Base-by-base conservation (phyloP, 2,797 vertebrate species). In the Myoxocephalus aenaeus region DNA sequence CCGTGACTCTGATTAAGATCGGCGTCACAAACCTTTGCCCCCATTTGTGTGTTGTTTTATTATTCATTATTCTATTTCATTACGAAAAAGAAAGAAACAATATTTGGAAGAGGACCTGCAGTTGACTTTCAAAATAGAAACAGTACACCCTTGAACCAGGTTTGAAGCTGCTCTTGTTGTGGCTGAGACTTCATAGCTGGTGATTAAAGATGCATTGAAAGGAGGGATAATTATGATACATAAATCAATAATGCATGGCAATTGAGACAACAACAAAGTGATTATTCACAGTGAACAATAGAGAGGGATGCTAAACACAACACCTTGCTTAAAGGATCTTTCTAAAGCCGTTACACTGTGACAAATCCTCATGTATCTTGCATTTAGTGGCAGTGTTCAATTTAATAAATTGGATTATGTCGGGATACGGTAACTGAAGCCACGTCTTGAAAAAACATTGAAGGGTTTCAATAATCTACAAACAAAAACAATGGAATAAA, bases 181-280 rank as follows among this genome's bases (percentile, higher is more conserved):
- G 84, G 65, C 83, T 50, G 79, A 79, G 83, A 89, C 85, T 80
- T 84, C 79, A 87, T 56, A 72, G 78, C 81, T 85, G 79, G 80
- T 89, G 79, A 92, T 90, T 90, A 92, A 92, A 92, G 81, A 92
- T 90, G 92, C 89, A 90, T 93, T 87, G 75, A 88, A 92, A 81
- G 75, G 64, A 83, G 82, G 86, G 81, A 86, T 83, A 87, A 90
- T 93, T 92, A 91, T 93, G 85, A 93, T 89, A 83, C 78, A 86
- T 86, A 75, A 85, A 92, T 95, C 56, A 95, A 94, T 95, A 92
- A 95, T 95, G 89, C 70, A 93, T 90, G 84, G 89, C 71, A 77
- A 94, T 34, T 70, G 87, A 92, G 86, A 90, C 88, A 44, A 69
- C 90, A 88, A 90, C 91, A 85, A 89, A 90, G 88, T 91, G 89